Base-by-base conservation (phyloP, 2,113 vertebrate genomes). In the Brachionichthys hirsutus region DNA sequence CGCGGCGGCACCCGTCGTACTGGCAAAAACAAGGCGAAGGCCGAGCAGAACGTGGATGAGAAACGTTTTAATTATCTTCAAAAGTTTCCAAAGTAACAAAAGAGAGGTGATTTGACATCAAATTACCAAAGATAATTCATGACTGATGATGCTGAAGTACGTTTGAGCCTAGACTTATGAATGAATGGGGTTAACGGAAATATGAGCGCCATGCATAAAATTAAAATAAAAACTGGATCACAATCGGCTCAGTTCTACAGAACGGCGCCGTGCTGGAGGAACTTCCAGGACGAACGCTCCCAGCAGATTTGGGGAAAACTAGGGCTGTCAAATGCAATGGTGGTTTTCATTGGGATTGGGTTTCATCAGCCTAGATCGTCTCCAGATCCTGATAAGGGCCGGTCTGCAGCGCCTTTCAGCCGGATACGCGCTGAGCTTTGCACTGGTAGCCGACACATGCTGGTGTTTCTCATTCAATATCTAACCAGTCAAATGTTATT, bases 1-100 rank as follows among this genome's bases (percentile, higher is more conserved):
- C 97, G 93, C 0, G 97, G 97, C 54, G 97, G 95, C 70, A 99
- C 95, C 22, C 97, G 94, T 19, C 97, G 94, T 81, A 99, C 97
- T 99, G 92, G 67, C 94, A 94, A 52, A 89, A 87, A 94, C 0
- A 14, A 14, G 7, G 17, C 60, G 77, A 91, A 75, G 92, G 65
- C 54, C 15, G 58, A 79, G 16, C 47, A 85, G 75, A 42, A 58
- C 52, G 15, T 3, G 45, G 22, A 54, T 16, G 1, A 40, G 18
- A 63, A 51, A 54, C 55, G 13, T 0, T 16, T 22, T 35, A 51
- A 36, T 20, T 57, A 6, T 16, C 6, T 44, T 15, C 15, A 7
- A 13, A 44, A 5, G 12, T 15, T 43, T 4, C n/a, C 6, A 16
- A 9, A 45, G 18, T n/a, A 10, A 45, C 3, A 17, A 10, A 16